Percentiles rank a stretch among this genome's conserved stretches.
Conservation (phyloP, 2,797 vertebrate species). For the Streptopelia turtur region DNA sequence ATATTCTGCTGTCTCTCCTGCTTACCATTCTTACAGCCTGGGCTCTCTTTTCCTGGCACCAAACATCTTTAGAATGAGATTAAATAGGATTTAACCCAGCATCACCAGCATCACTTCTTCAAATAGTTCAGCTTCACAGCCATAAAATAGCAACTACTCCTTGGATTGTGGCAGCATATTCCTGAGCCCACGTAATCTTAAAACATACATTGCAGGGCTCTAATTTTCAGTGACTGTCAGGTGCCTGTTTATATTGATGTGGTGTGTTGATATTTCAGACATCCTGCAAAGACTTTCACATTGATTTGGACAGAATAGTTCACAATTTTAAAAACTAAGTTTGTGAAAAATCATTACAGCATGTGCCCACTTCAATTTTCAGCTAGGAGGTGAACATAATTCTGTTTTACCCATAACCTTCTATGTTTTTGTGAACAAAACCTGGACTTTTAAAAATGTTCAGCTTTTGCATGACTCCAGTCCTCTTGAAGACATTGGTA, state of each 20-base stretch:
- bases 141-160: slow-evolving; percentile 40
- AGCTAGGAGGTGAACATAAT: neutral
- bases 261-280: slow-evolving; percentile 19
- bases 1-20: neutral
- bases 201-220: slow-evolving; percentile 9
- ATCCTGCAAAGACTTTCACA: slow-evolving; percentile 21
- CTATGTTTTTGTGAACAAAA: neutral
- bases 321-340: neutral
- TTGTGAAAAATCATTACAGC: neutral
- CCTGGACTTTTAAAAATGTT: neutral
- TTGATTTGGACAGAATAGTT: slow-evolving; percentile 16
- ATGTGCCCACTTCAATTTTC: neutral
- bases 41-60: neutral
- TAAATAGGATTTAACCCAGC: slow-evolving; percentile 30
- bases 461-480: neutral
- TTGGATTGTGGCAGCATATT: slow-evolving; percentile 1
- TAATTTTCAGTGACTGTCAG: slow-evolving; percentile 18
- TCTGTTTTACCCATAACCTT: neutral
- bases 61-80: neutral
- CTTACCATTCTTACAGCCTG: neutral
- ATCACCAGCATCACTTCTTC: slow-evolving; percentile 29
- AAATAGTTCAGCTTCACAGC: slow-evolving; percentile 37
- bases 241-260: slow-evolving; percentile 6
- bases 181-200: slow-evolving; percentile 37
- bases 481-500: neutral